Percentiles rank a stretch among this genome's conserved stretches.
These are phyloP conservation scores for Mantis religiosa DNA, from an alignment of 2,888 invertebrate genomes.

Conservation along the genomic window DNA sequence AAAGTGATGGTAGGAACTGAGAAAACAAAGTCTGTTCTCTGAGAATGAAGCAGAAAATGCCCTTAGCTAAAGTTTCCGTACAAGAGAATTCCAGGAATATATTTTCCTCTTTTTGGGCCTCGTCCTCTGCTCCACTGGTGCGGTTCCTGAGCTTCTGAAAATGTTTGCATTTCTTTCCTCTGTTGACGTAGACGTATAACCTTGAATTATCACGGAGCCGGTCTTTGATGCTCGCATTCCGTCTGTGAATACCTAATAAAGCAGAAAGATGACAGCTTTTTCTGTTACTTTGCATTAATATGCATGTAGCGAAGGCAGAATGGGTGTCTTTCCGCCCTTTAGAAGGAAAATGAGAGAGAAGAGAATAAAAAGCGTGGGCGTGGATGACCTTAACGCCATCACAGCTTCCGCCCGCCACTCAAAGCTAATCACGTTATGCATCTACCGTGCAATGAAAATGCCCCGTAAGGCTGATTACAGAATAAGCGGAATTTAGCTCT, in stretches of 20 bases:
- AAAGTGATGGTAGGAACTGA: too few relatives aligned
- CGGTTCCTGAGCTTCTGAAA: not conserved
- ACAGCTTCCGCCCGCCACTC: not conserved
- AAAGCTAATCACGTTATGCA: not conserved
- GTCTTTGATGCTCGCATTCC: not conserved
- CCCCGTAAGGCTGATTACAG: not conserved
- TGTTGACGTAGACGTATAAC: not conserved
- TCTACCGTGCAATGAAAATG: not conserved
- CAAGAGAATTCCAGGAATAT: not conserved
- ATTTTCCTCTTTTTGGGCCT: not conserved
- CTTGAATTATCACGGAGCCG: not conserved
- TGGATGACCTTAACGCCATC: not conserved
- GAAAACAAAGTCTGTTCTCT: too few relatives aligned
- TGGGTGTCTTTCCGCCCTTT: not conserved
- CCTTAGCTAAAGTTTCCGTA: not conserved
- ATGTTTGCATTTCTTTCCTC: not conserved
- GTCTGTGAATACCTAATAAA: not conserved
- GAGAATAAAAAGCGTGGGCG: not conserved
- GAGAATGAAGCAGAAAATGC: not conserved
- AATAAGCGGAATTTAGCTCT: not conserved
- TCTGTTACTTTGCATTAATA: not conserved
- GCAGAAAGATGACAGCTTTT: not conserved
- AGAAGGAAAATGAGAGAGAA: not conserved
- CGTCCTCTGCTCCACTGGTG: not conserved
- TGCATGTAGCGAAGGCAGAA: not conserved